Evolutionary conservation across 2,113 vertebrate genomes (phyloP).

Genomic region (Menura novaehollandiae): DNA sequence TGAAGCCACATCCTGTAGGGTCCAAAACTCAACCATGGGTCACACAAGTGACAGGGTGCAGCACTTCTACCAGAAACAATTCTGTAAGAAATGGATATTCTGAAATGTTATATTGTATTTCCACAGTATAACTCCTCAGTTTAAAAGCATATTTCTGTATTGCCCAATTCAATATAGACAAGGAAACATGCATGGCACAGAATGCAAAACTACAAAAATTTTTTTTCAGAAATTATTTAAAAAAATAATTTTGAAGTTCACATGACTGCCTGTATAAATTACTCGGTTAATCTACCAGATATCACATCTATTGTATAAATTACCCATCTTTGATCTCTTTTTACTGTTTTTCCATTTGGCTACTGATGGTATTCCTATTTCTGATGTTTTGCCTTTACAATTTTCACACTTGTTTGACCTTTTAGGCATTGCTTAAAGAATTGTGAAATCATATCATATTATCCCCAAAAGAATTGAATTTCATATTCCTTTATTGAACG

Average conservation of each 20-base stretch:
- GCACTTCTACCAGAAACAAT: not conserved
- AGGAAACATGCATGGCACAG: not conserved
- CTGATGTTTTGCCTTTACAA: not conserved
- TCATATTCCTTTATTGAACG: not conserved
- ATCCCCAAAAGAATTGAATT: not conserved
- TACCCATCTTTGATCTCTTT: not conserved
- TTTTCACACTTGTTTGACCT: slow-evolving; percentile 15
- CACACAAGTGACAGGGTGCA: not conserved
- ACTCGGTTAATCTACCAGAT: not conserved
- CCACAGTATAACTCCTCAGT: not conserved
- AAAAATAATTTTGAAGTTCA: not conserved
- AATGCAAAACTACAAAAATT: not conserved
- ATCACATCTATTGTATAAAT: not conserved
- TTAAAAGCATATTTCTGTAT: not conserved
- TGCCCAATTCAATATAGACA: not conserved
- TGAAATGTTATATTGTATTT: not conserved
- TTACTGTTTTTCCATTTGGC: not conserved
- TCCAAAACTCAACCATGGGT: accelerated
- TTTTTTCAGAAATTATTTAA: not conserved
- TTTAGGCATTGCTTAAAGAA: not conserved
- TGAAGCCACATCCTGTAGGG: accelerated
- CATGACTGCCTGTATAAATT: not conserved
- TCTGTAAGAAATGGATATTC: not conserved
- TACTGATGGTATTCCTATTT: not conserved
- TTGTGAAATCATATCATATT: slow-evolving; percentile 10